Conservation (phyloP, 2,888 invertebrate species). For the Sthenelais limicola region DNA sequence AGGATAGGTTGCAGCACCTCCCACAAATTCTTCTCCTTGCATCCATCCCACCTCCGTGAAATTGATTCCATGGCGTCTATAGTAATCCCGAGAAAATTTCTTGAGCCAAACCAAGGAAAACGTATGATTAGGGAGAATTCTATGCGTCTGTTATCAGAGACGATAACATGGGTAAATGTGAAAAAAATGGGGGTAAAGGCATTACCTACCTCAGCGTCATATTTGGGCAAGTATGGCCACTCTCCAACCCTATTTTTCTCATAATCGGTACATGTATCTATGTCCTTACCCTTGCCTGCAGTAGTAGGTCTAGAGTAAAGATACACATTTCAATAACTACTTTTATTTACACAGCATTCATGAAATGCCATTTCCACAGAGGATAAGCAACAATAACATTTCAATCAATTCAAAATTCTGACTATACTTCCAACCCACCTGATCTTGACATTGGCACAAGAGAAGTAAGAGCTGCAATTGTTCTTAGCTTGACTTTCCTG, state of each 20-base stretch:
- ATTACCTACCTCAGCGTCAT: too few relatives aligned
- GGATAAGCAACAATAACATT: neutral
- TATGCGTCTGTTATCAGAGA: too few relatives aligned
- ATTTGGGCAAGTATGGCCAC: constrained; percentile 37
- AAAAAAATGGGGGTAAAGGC: too few relatives aligned
- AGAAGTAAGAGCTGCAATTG: constrained; percentile 48
- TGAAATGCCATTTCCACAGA: neutral
- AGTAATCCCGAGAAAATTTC: constrained; percentile 19
- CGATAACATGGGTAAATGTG: too few relatives aligned
- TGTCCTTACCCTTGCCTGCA: constrained; percentile 17
- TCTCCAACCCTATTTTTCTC: constrained; percentile 23
- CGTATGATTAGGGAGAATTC: too few relatives aligned
- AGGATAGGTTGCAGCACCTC: constrained; percentile 24
- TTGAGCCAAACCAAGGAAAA: too few relatives aligned
- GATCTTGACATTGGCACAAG: constrained; percentile 53
- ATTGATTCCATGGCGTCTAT: neutral
- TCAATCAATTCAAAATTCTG: neutral
- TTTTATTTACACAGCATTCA: neutral
- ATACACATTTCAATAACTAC: neutral
- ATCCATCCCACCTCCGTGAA: constrained; percentile 18
- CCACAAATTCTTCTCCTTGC: constrained; percentile 13
- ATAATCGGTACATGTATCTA: constrained; percentile 34
- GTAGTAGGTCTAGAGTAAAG: constrained; percentile 20
- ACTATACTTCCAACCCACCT: constrained; percentile 45
- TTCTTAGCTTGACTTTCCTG: constrained; percentile 10